Percentiles rank a stretch among this genome's conserved stretches.
These are phyloP conservation scores for Cataglyphis altisquamis DNA, from an alignment of 2,888 invertebrate species.

Conservation along the genomic window DNA sequence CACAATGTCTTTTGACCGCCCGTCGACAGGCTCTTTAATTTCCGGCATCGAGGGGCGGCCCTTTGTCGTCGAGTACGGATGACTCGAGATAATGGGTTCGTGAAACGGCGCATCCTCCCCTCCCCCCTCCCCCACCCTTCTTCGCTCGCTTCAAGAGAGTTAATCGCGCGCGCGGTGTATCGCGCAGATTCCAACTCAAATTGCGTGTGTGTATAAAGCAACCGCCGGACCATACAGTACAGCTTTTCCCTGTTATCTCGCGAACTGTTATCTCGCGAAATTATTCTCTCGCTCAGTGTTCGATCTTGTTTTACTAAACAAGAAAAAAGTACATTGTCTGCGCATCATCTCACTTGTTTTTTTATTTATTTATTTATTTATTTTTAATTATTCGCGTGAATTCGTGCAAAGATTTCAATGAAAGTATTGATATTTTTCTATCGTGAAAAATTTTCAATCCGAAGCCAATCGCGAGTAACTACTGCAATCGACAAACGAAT, in stretches of 20 bases:
- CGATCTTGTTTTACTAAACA: conserved; percentile 6
- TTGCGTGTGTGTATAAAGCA: conserved; percentile 17
- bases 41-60: conserved; percentile 55
- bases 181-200: conserved; percentile 42
- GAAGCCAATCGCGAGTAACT: background rate
- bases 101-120: conserved; percentile 33
- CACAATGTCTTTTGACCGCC: conserved; percentile 19
- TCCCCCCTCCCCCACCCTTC: background rate
- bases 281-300: conserved; percentile 8
- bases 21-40: conserved; percentile 63
- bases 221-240: background rate
- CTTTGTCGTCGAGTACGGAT: conserved; percentile 62
- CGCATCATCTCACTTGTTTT: background rate
- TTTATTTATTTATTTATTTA: background rate
- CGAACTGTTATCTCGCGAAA: conserved; percentile 27
- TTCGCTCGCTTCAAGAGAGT: conserved; percentile 31
- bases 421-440: background rate
- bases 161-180: conserved; percentile 52
- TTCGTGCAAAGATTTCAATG: background rate
- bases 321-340: background rate
- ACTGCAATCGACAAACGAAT: background rate
- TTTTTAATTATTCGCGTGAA: background rate
- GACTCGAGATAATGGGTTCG: conserved; percentile 66
- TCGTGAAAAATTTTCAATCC: background rate
- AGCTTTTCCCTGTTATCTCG: conserved; percentile 29